phyloP scores from a whole-genome alignment of 2,888 invertebrate species.

The Microctonus brassicae region DNA sequence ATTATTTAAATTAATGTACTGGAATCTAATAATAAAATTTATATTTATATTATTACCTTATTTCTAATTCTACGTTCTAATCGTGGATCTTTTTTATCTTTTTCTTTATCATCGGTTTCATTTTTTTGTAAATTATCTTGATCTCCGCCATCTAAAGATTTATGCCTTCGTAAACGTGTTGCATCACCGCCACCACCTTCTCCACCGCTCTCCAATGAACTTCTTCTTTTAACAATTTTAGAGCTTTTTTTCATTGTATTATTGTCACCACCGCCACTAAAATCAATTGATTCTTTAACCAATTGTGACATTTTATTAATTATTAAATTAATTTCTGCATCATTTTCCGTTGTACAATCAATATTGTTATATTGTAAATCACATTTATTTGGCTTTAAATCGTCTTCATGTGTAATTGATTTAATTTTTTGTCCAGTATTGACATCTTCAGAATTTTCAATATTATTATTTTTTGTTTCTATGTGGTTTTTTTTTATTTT shows the following conservation, averaged over 20 bases:
- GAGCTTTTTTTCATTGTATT: constrained; percentile 49
- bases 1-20: constrained; percentile 2
- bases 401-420: not conserved
- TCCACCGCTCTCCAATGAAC: constrained; percentile 65
- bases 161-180: constrained; percentile 71
- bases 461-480: constrained; percentile 46
- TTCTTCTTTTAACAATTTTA: constrained; percentile 61
- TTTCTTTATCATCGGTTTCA: constrained; percentile 73
- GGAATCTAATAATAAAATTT: not conserved
- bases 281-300: constrained; percentile 30
- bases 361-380: not conserved
- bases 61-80: constrained; percentile 77
- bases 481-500: constrained; percentile 47
- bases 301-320: constrained; percentile 37
- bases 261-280: constrained; percentile 43
- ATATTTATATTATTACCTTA: constrained; percentile 75
- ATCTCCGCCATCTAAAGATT: constrained; percentile 74
- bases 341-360: not conserved
- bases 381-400: not conserved
- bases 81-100: constrained; percentile 73
- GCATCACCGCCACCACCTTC: constrained; percentile 65
- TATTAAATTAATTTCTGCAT: constrained; percentile 24
- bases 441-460: not conserved
- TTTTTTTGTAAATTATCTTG: constrained; percentile 72
- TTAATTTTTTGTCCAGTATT: not conserved